These are phyloP conservation scores for Latheticus oryzae DNA, from an alignment of 2,888 invertebrate genomes.

Conservation along the genomic window DNA sequence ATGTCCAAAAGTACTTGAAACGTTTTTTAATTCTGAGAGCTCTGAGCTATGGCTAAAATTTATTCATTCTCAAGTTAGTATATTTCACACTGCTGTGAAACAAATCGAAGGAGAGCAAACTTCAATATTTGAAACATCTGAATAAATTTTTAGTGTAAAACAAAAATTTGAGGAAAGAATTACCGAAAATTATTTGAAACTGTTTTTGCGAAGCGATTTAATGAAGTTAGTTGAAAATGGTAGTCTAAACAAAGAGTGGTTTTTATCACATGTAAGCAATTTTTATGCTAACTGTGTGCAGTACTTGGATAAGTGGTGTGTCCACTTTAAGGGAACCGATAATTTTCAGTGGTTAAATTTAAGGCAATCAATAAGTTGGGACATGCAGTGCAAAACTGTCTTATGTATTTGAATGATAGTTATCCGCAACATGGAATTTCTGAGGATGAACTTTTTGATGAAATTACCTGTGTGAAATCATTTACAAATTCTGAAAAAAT, in stretches of 20 bases:
- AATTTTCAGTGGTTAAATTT: conserved; percentile 7
- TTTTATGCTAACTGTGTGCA: neutral
- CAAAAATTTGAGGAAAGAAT: neutral
- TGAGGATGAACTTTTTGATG: no score
- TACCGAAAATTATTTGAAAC: conserved; percentile 6
- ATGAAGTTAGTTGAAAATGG: neutral
- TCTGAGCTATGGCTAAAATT: conserved; percentile 1
- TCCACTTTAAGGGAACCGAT: conserved; percentile 1
- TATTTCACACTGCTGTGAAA: conserved; percentile 1
- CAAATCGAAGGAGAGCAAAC: conserved; percentile 3
- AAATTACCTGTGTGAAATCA: no score
- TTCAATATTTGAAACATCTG: conserved; percentile 1
- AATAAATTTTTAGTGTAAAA: conserved; percentile 1
- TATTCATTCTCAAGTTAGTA: conserved; percentile 3
- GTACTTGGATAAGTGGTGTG: neutral
- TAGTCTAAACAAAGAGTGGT: neutral
- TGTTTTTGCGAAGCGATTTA: conserved; percentile 2
- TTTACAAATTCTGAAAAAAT: no score
- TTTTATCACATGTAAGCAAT: neutral
- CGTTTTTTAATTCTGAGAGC: conserved; percentile 28
- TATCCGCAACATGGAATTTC: no score
- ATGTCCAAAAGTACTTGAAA: conserved; percentile 51
- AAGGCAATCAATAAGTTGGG: conserved; percentile 4
- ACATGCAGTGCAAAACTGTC: no score
- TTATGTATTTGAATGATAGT: no score